phyloP scores from a whole-genome alignment of 2,797 vertebrate genomes.

The Leptodactylus fallax region DNA sequence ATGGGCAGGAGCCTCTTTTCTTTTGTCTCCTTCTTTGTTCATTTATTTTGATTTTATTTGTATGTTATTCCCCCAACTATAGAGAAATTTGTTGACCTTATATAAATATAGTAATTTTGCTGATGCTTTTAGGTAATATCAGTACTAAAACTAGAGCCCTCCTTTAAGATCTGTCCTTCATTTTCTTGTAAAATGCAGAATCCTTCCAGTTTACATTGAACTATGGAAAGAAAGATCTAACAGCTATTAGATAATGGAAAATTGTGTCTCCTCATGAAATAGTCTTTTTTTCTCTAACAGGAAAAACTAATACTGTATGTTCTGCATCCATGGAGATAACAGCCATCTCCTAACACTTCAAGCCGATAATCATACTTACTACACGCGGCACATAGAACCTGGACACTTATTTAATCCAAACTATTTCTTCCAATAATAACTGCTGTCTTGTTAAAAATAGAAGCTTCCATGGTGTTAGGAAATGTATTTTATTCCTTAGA shows the following conservation, averaged over 20 bases:
- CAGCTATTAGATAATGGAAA: slow-evolving; percentile 12
- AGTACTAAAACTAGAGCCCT: neutral
- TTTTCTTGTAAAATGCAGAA: neutral
- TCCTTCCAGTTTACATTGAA: neutral
- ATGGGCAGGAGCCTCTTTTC: too few relatives aligned
- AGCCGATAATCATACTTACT: slow-evolving; percentile 23
- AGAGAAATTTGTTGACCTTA: too few relatives aligned
- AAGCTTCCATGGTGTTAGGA: neutral
- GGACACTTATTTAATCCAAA: slow-evolving; percentile 8
- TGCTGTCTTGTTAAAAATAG: neutral
- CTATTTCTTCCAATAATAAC: slow-evolving; percentile 29
- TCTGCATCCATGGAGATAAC: slow-evolving; percentile 25
- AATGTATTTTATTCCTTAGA: slow-evolving; percentile 1
- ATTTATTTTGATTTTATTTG: too few relatives aligned
- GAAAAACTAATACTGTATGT: slow-evolving; percentile 18
- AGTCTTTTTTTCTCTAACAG: slow-evolving; percentile 4
- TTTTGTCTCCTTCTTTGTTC: too few relatives aligned
- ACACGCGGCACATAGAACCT: neutral
- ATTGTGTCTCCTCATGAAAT: neutral
- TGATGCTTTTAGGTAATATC: too few relatives aligned
- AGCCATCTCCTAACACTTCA: slow-evolving; percentile 37
- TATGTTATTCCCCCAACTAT: too few relatives aligned
- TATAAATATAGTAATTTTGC: too few relatives aligned
- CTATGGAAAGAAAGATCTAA: slow-evolving; percentile 26
- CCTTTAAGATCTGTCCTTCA: neutral